Base-by-base conservation (phyloP, 2,113 vertebrate genomes). In the Myrmecobius fasciatus region DNA sequence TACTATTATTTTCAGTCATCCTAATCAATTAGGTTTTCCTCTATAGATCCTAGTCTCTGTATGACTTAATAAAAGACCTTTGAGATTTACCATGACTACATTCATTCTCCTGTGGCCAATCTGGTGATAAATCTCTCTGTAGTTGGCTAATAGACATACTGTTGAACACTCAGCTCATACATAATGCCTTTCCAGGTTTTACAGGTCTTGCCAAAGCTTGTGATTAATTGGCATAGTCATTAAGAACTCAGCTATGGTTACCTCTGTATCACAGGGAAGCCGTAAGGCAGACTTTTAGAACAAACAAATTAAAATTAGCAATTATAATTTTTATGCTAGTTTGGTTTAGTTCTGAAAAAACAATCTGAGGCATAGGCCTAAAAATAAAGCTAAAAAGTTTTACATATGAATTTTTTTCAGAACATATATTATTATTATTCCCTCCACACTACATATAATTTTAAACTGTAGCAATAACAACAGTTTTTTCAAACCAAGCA, bases 321-420 rank as follows among this genome's bases (percentile, higher is more conserved):
- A 20, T 75, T 75, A n/a, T n/a, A 75, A 75, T 20, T n/a, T 75
- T 75, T 75, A 75, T n/a, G 60, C 31, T 89, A 22, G 54, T 91
- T n/a, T 89, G 83, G 24, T 52, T 20, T 89, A 53, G 92, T 96
- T 95, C 26, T 94, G 90, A 93, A 88, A 90, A 95, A 93, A 52
- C 36, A n/a, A 67, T 6, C 75, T 92, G 12, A 94, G 56, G 17
- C 17, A 83, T 43, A 93, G 49, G 89, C 52, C 49, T 94, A 75
- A n/a, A 52, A 14, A 51, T 91, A 53, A 83, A 22, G 94, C 22
- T 0, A 89, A 75, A 52, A 75, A 93, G 51, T 46, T 9, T 91
- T 53, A 91, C 51, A 52, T 67, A 92, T 75, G 93, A 92, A n/a
- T 46, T 90, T 36, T 92, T 48, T 28, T 60, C 46, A 92, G 3